Evolutionary conservation across 2,113 vertebrate species (phyloP).

Genomic region (Tichodroma muraria): DNA sequence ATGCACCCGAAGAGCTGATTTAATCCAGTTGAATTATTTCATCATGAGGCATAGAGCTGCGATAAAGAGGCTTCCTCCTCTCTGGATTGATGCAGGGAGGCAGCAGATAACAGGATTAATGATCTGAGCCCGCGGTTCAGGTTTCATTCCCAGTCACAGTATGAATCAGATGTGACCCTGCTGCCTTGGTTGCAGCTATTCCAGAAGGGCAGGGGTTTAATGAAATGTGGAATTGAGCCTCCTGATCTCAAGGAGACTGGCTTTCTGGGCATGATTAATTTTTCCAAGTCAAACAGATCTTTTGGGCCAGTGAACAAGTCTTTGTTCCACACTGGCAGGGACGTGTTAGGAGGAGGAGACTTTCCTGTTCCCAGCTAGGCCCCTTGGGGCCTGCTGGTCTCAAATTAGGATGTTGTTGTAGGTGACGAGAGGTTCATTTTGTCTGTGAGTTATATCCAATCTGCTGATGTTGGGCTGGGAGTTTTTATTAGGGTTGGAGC

Average conservation of each 20-base stretch:
- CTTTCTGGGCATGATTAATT: constrained; percentile 26
- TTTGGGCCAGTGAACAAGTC: constrained; percentile 25
- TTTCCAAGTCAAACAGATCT: constrained; percentile 34
- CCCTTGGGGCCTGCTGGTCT: not conserved
- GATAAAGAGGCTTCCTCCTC: constrained; percentile 51
- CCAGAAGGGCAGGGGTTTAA: constrained; percentile 33
- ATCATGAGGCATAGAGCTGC: not conserved
- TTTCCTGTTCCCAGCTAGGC: not conserved
- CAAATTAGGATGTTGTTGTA: not conserved
- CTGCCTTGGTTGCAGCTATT: constrained; percentile 16
- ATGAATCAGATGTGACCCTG: constrained; percentile 44
- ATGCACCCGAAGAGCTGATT: constrained; percentile 26
- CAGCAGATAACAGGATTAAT: constrained; percentile 64
- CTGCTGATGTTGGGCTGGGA: not conserved
- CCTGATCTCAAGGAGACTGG: constrained; percentile 9
- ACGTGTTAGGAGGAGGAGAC: not conserved
- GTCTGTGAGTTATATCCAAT: not conserved
- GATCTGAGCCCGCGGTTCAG: not conserved
- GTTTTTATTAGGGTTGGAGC: not conserved
- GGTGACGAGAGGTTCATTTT: not conserved
- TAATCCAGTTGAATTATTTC: constrained; percentile 59
- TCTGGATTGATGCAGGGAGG: constrained; percentile 36
- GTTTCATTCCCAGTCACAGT: constrained; percentile 14
- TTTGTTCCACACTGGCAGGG: constrained; percentile 22
- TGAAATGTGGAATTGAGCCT: constrained; percentile 48